Conservation (phyloP, 2,113 vertebrate species). For the Sinocyclocheilus anshuiensis region DNA sequence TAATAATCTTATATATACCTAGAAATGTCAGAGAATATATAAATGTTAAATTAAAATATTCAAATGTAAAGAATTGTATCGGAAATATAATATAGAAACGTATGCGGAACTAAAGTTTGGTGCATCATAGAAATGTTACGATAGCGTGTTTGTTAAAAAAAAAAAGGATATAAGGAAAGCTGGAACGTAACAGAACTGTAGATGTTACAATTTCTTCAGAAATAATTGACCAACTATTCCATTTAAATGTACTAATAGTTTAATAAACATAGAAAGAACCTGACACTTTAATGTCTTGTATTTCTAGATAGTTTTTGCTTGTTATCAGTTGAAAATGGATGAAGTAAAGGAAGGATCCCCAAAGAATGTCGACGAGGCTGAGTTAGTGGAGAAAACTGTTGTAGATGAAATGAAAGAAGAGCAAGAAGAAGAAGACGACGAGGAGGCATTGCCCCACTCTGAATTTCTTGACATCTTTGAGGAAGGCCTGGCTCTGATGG, state of each 20-base stretch:
- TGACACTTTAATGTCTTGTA: neutral
- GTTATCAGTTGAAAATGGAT: slow-evolving; percentile 18
- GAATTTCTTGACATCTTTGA: slow-evolving; percentile 91
- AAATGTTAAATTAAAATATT: neutral
- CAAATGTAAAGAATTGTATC: neutral
- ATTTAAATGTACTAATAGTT: neutral
- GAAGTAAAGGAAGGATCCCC: slow-evolving; percentile 24
- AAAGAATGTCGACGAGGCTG: slow-evolving; percentile 1
- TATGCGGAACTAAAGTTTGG: slow-evolving; percentile 18
- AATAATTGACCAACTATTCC: rapidly evolving
- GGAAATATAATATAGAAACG: neutral
- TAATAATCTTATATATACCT: neutral
- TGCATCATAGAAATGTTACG: neutral
- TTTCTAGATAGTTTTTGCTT: neutral
- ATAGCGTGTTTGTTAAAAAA: neutral
- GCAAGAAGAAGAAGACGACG: slow-evolving; percentile 63
- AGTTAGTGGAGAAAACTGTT: neutral
- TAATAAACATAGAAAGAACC: neutral
- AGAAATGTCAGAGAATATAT: neutral
- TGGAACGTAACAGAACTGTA: neutral
- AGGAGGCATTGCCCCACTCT: slow-evolving; percentile 85
- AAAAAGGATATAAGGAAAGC: neutral
- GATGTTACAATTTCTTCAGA: neutral
- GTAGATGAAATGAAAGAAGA: slow-evolving; percentile 35
- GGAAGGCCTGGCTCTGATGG: slow-evolving; percentile 86